Base-by-base conservation (phyloP, 1,140 invertebrate species). In the Coelopa frigida region DNA sequence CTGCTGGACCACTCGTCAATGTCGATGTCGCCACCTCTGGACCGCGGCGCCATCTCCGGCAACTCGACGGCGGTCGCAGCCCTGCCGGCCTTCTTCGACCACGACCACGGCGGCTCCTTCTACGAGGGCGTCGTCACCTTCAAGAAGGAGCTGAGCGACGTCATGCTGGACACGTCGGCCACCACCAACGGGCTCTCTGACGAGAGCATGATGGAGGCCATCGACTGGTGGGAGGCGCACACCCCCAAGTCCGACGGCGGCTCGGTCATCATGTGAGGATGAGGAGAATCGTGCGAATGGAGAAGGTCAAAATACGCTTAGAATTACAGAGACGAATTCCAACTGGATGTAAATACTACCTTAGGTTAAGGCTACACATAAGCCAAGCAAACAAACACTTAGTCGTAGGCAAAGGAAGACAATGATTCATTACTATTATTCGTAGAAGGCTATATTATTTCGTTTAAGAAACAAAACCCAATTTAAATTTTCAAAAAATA, bases 221-320 rank as follows among this genome's bases (percentile, higher is more conserved):
- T 73, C 44, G 70, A 72, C 22, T 75, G 73, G 73, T 75, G 73
- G 73, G 71, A 74, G 46, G 69, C 71, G 11, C 70, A 72, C 11
- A 65, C 64, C 4, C 61, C 64, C 27, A 62, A 68, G 46, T 62
- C 60, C 1, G 68, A 72, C 48, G 48, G 23, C 26, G 50, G 51
- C 4, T 37, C 48, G 10, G 22, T 45, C 8, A 44, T 57, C 12
- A 48, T 47, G n/a, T 56, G n/a, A n/a, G n/a, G n/a, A n/a, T n/a
- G n/a, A n/a, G n/a, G n/a, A n/a, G n/a, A n/a, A n/a, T n/a, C n/a
- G n/a, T n/a, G n/a, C n/a, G n/a, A n/a, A n/a, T n/a, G n/a, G n/a
- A n/a, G n/a, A n/a, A n/a, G n/a, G n/a, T n/a, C n/a, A n/a, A n/a
- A n/a, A n/a, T n/a, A n/a, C n/a, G n/a, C n/a, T n/a, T n/a, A n/a